phyloP scores from a whole-genome alignment of 2,888 invertebrate species.

The Loripinus fragilis region DNA sequence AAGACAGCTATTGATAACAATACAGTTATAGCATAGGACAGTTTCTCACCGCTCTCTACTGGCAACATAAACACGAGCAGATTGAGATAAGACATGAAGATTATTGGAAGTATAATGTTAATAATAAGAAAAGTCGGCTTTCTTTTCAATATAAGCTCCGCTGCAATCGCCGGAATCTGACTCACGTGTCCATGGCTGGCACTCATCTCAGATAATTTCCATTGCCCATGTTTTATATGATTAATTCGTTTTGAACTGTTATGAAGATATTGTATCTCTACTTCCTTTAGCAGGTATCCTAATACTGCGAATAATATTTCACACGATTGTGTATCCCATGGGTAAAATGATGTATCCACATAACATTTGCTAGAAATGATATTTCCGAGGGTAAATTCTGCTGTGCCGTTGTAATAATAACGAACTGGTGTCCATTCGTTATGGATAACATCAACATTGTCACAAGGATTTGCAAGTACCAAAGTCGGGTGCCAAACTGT shows the following conservation, averaged over 20 bases:
- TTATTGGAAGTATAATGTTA: background rate
- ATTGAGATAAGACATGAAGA: background rate
- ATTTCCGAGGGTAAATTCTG: background rate
- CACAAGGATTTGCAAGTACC: background rate
- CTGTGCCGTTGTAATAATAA: background rate
- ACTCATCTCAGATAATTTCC: background rate
- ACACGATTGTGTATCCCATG: background rate
- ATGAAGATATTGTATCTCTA: background rate
- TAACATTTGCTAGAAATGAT: background rate
- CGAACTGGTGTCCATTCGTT: background rate
- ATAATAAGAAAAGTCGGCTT: background rate
- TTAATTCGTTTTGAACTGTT: background rate
- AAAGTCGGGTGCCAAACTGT: background rate
- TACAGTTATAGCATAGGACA: background rate
- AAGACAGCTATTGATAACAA: slow-evolving; percentile 1
- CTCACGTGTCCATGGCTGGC: background rate
- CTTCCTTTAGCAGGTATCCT: background rate
- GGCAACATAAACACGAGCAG: background rate
- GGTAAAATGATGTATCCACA: background rate
- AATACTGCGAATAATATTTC: background rate
- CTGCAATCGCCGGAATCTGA: background rate
- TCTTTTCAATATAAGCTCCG: background rate
- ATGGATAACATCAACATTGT: background rate
- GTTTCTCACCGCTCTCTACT: background rate
- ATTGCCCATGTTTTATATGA: background rate